These are phyloP conservation scores for Oncorhynchus keta DNA, from an alignment of 2,113 vertebrate species.

Conservation along the genomic window DNA sequence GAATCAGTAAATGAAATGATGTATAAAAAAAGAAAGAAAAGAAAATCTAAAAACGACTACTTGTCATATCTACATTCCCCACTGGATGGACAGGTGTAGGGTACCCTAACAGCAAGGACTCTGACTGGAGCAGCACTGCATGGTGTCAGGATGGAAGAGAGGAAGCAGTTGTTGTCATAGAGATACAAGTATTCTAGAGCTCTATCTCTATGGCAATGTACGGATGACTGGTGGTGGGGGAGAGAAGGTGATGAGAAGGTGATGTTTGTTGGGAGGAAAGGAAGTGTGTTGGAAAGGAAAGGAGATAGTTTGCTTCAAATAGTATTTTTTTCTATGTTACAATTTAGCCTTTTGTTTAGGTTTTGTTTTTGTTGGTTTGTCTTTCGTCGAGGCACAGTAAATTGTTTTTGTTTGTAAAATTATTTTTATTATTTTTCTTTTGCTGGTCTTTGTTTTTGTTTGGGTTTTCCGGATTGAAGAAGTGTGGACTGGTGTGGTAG, in stretches of 20 bases:
- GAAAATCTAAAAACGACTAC: conserved; percentile 46
- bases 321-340: background rate
- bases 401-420: background rate
- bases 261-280: conserved; percentile 25
- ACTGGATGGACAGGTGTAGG: conserved; percentile 49
- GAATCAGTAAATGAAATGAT: conserved; percentile 22
- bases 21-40: conserved; percentile 25
- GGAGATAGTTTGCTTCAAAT: conserved; percentile 2
- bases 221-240: conserved; percentile 27
- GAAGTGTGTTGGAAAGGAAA: conserved; percentile 51
- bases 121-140: conserved; percentile 38
- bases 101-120: conserved; percentile 55
- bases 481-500: conserved; percentile 34
- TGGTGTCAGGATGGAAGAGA: conserved; percentile 23
- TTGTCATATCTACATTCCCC: conserved; percentile 76
- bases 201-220: background rate
- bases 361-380: conserved; percentile 9
- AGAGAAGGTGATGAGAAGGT: too few species aligned
- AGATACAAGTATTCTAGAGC: too few species aligned
- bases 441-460: conserved; percentile 19
- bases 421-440: background rate
- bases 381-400: conserved; percentile 1
- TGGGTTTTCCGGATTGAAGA: conserved; percentile 40
- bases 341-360: background rate
- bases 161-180: conserved; percentile 18